Percentiles rank a stretch among this genome's conserved stretches.
Evolutionary conservation across 2,797 vertebrate species (phyloP).

Genomic region (Bryconaethiops microstoma): DNA sequence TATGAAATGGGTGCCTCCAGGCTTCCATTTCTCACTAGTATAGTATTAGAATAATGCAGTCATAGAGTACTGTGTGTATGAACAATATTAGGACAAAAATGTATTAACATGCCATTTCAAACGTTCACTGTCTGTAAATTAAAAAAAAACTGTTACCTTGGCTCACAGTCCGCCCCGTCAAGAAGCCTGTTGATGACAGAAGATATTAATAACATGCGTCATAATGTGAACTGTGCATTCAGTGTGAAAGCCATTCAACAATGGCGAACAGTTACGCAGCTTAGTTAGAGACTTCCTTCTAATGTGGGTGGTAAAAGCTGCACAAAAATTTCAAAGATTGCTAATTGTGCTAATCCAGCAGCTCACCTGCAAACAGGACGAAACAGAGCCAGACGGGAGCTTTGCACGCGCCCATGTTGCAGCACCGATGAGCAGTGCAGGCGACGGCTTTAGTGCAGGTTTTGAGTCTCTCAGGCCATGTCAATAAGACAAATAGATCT

Average conservation of each 20-base stretch:
- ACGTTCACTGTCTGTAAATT: too few species aligned
- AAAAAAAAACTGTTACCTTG: slow-evolving; percentile 24
- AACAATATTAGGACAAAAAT: not conserved
- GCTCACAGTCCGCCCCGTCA: slow-evolving; percentile 12
- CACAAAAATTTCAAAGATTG: too few species aligned
- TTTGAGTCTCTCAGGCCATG: slow-evolving; percentile 53
- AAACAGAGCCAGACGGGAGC: slow-evolving; percentile 64
- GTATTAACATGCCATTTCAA: too few species aligned
- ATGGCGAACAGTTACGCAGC: not conserved
- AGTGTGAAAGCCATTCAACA: not conserved
- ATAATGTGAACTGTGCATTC: not conserved
- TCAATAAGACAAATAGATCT: slow-evolving; percentile 66
- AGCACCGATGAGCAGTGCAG: slow-evolving; percentile 61
- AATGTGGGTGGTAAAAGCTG: too few species aligned
- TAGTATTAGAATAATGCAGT: too few species aligned
- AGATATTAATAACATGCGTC: not conserved
- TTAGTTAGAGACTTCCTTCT: too few species aligned
- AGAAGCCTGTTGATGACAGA: slow-evolving; percentile 24
- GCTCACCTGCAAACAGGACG: slow-evolving; percentile 74
- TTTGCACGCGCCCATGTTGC: slow-evolving; percentile 70
- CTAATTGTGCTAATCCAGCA: not conserved
- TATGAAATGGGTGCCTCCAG: too few species aligned
- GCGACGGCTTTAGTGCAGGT: slow-evolving; percentile 42
- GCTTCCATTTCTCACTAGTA: too few species aligned
- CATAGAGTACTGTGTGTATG: not conserved